Evolutionary conservation across 2,888 invertebrate species (phyloP).

Genomic region (Colletes collaris): DNA sequence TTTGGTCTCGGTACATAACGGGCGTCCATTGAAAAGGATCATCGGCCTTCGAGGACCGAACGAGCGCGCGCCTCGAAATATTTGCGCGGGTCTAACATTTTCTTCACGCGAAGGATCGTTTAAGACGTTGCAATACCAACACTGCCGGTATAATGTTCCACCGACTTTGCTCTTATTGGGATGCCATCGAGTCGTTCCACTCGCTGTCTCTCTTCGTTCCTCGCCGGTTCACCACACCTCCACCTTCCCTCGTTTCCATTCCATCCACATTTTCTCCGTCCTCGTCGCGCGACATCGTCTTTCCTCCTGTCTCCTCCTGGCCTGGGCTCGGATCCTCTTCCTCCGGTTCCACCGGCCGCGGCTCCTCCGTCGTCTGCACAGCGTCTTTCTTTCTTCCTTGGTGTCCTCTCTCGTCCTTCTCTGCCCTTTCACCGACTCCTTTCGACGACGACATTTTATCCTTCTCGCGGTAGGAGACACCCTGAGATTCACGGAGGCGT

Average conservation of each 20-base stretch:
- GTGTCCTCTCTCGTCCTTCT: slow-evolving; percentile 13
- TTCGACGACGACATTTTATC: slow-evolving; percentile 62
- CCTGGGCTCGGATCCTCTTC: neutral
- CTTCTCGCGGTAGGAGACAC: slow-evolving; percentile 58
- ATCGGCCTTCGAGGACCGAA: neutral
- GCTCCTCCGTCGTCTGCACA: neutral
- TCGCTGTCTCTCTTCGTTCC: slow-evolving; percentile 34
- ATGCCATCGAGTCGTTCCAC: slow-evolving; percentile 71
- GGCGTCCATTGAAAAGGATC: slow-evolving; percentile 3
- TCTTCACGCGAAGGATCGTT: slow-evolving; percentile 65
- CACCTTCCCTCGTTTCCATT: slow-evolving; percentile 41
- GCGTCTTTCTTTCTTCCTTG: slow-evolving; percentile 6
- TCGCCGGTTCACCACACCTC: slow-evolving; percentile 28
- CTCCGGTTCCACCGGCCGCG: neutral
- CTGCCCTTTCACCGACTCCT: slow-evolving; percentile 37
- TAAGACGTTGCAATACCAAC: slow-evolving; percentile 75
- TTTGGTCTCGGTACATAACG: neutral
- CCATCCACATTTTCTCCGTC: slow-evolving; percentile 48
- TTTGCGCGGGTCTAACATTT: slow-evolving; percentile 50
- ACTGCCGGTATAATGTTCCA: slow-evolving; percentile 65
- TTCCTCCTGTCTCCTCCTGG: slow-evolving; percentile 38
- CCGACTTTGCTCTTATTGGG: slow-evolving; percentile 75
- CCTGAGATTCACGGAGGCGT: slow-evolving; percentile 68
- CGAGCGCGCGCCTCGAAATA: slow-evolving; percentile 27
- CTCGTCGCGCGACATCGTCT: slow-evolving; percentile 30